Evolutionary conservation across 2,797 vertebrate genomes (phyloP).

Genomic region (Myotis planiceps): DNA sequence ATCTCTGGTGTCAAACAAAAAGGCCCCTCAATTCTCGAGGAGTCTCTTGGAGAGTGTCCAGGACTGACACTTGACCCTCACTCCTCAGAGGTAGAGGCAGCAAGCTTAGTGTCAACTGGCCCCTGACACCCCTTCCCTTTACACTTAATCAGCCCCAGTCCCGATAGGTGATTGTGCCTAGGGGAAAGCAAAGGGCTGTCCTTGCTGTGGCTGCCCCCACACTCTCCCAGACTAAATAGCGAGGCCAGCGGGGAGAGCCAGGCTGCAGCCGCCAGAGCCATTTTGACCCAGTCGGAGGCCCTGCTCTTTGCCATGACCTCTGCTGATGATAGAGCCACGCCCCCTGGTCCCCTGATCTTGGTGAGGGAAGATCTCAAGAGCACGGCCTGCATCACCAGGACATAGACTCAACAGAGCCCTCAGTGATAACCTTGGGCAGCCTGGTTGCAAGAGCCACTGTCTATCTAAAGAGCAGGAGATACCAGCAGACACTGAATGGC

Average conservation of each 20-base stretch:
- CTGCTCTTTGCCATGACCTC: conserved; percentile 18
- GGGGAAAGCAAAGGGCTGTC: conserved; percentile 75
- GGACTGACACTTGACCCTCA: conserved; percentile 34
- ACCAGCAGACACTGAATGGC: background rate
- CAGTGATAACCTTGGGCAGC: conserved; percentile 59
- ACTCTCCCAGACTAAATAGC: conserved; percentile 81
- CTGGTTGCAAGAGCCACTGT: background rate
- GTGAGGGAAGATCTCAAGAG: conserved; percentile 47
- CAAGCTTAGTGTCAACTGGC: conserved; percentile 65
- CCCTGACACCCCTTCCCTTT: conserved; percentile 78
- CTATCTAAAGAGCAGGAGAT: conserved; percentile 21
- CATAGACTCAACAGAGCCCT: conserved; percentile 72
- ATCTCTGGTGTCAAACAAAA: conserved; percentile 42
- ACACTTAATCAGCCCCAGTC: conserved; percentile 80
- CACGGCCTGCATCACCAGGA: background rate
- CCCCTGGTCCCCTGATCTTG: conserved; percentile 48
- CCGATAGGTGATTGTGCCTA: conserved; percentile 82
- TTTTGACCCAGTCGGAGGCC: conserved; percentile 22
- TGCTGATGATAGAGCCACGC: background rate
- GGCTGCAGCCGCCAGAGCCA: conserved; percentile 41
- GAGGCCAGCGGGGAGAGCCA: background rate
- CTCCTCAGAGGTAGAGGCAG: conserved; percentile 73
- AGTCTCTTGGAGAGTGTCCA: conserved; percentile 48
- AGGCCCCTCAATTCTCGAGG: conserved; percentile 57
- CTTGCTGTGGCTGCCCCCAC: conserved; percentile 67